Base-by-base conservation (phyloP, 2,113 vertebrate species). In the Megaptera novaeangliae region DNA sequence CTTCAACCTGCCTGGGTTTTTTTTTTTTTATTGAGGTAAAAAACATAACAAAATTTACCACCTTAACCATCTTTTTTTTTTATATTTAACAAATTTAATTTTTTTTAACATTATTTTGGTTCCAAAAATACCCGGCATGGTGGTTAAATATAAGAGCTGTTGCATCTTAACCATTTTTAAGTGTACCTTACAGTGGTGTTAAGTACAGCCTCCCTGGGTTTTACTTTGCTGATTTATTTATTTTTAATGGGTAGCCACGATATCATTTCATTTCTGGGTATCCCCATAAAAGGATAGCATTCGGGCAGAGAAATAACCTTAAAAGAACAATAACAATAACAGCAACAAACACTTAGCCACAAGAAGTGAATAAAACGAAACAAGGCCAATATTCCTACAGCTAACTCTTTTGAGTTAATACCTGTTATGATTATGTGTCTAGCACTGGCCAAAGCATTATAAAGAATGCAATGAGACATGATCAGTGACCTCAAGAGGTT, bases 1-100 rank as follows among this genome's bases (percentile, higher is more conserved):
- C 61, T 98, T 96, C 78, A 74, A 75, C 97, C 96, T 96, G 91
- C 84, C 75, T 98, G 85, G 88, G 93, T 41, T 97, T 94, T 71
- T 88, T 96, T 6, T 46, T 36, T 59, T 3, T 81, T 59, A n/a
- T 11, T 83, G 46, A 68, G 34, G 68, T 82, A 36, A 88, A 87
- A 78, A 87, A 64, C 41, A 39, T 64, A 55, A 85, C 31, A 44
- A 64, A 82, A 39, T 57, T 88, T 82, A 82, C 81, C 46, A 34
- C 82, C 83, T 74, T 74, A 92, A 64, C 59, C 25, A 82, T 82
- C 84, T 81, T 41, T 39, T 52, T 41, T 52, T 52, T 52, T 52
- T 6, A 52, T 52, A 52, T 52, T 52, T 52, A 52, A 52, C 52
- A 18, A 52, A 18, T 52, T 52, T 52, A 52, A 52, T 17, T 52